A percentile compares a stretch with the other conserved stretches of the same genome.
These are phyloP conservation scores for Scomber scombrus DNA, from an alignment of 2,113 vertebrate species.

Conservation along the genomic window DNA sequence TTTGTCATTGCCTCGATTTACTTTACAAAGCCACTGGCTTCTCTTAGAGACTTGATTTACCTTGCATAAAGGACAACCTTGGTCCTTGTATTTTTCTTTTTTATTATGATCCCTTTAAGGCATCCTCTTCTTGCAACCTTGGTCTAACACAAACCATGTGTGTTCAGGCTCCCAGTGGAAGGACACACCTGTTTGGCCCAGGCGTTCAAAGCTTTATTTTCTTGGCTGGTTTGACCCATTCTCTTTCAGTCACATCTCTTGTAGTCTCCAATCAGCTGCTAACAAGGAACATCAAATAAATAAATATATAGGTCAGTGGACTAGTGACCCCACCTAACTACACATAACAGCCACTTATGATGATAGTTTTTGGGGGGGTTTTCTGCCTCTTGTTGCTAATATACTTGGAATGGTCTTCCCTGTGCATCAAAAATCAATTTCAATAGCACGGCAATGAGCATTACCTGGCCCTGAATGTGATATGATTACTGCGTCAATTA, in stretches of 20 bases:
- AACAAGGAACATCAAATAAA: conserved; percentile 44
- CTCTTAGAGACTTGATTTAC: conserved; percentile 4
- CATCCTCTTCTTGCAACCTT: conserved; percentile 20
- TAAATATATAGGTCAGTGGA: conserved; percentile 27
- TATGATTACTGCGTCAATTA: conserved; percentile 75
- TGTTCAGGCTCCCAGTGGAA: conserved; percentile 14
- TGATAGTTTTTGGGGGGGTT: neutral
- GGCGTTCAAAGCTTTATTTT: conserved; percentile 35
- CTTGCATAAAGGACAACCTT: conserved; percentile 16
- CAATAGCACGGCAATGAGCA: conserved; percentile 55
- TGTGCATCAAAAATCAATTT: conserved; percentile 67
- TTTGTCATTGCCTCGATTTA: neutral
- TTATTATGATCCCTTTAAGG: neutral
- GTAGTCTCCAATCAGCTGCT: conserved; percentile 1
- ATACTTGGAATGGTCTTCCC: conserved; percentile 38
- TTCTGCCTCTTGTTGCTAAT: conserved; percentile 28
- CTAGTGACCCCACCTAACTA: conserved; percentile 16
- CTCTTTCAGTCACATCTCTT: neutral
- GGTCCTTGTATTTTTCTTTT: neutral
- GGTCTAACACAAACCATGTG: conserved; percentile 36
- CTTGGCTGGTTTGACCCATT: neutral
- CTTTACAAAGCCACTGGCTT: neutral
- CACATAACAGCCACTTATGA: neutral
- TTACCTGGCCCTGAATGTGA: conserved; percentile 64
- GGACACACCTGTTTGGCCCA: conserved; percentile 53